Evolutionary conservation across 2,797 vertebrate species (phyloP), one percentile per base, ranked within the genome.

Genomic region (Rhadinocentrus ornatus): DNA sequence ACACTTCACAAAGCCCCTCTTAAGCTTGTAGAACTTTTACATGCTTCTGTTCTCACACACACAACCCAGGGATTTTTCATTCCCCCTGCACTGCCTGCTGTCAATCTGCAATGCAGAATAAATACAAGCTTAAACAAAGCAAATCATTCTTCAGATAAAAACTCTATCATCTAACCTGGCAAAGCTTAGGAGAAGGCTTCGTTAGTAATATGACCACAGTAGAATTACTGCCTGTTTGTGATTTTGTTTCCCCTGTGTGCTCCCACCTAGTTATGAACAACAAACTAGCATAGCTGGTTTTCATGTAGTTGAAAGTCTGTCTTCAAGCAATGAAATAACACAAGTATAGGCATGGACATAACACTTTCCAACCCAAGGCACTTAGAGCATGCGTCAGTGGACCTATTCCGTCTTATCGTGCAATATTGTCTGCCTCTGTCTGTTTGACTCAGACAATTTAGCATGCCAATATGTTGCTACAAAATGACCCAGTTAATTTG

Each of bases 401-500:
- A 82, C 61, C 68, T 82, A 82, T 73, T 80, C 73, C 34, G 62
- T 75, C 71, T 88, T 90, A 91, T 88, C 88, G 80, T 81, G 86
- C 66, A 88, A 90, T 87, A 81, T 77, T 81, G 85, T 89, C 80
- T 78, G 53, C 35, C 7, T 65, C 76, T 73, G 78, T 79, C 79
- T 88, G 88, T 71, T 80, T 13, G n/a, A 71, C 80, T 78, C 61
- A 71, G 81, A 76, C 77, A 78, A 79, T 88, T 89, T 82, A 82
- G 81, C 74, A 83, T 86, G 79, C 66, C 64, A 59, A 81, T 66
- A 79, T 74, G 84, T 80, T 85, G 74, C 77, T 78, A 58, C 73
- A 82, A 89, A 89, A 85, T 88, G 55, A 89, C 86, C 84, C 81
- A 91, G 87, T 91, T 91, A 84, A 89, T 90, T 86, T 86, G 88